phyloP scores from a whole-genome alignment of 2,113 vertebrate species.

The Syrrhaptes paradoxus region DNA sequence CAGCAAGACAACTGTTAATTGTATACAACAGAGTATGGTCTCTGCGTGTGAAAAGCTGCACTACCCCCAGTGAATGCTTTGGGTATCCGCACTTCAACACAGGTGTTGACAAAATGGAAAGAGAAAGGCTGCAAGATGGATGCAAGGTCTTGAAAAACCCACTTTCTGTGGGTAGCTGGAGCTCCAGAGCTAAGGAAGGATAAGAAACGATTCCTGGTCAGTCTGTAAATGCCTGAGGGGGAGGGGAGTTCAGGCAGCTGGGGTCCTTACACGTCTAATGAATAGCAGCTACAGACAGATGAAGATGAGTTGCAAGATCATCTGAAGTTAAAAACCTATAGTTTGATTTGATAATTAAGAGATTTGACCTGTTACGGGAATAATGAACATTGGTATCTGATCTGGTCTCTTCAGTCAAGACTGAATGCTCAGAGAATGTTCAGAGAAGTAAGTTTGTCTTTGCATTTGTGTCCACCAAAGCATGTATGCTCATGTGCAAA shows the following conservation, averaged over 20 bases:
- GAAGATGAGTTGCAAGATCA: background rate
- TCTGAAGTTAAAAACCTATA: background rate
- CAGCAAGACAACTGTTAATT: background rate
- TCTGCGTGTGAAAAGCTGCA: background rate
- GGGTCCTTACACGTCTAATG: background rate
- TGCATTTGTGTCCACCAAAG: background rate
- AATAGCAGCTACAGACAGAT: background rate
- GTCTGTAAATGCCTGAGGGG: background rate
- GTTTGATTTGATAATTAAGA: background rate
- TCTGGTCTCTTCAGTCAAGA: background rate
- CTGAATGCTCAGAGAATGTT: background rate
- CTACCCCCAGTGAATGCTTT: background rate
- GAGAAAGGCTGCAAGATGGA: background rate
- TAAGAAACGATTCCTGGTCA: background rate
- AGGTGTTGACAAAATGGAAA: background rate
- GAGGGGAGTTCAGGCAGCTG: background rate
- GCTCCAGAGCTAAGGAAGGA: background rate
- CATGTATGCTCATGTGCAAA: background rate
- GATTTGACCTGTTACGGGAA: background rate
- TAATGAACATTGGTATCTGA: background rate
- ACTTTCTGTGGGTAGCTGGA: background rate
- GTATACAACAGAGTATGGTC: background rate
- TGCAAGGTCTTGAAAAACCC: background rate
- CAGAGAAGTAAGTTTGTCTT: background rate
- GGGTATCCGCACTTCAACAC: background rate